phyloP scores from a whole-genome alignment of 2,797 vertebrate species.

The Spheniscus humboldti region DNA sequence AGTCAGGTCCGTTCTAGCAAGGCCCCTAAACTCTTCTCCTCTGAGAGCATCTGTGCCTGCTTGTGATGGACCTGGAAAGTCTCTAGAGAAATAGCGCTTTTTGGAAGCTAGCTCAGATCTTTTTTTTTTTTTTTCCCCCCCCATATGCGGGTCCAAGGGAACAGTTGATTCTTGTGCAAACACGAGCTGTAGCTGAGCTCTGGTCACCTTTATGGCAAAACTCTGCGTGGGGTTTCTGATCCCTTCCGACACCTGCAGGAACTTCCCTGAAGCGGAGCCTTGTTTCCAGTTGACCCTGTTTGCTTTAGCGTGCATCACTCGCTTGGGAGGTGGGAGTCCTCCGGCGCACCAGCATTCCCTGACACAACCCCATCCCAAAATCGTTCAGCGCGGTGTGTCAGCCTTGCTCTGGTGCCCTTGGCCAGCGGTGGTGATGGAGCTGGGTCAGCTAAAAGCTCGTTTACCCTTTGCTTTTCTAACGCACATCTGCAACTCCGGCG shows the following conservation, averaged over 20 bases:
- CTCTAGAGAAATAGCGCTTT: rapidly evolving
- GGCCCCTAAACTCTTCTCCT: neutral
- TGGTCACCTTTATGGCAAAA: neutral
- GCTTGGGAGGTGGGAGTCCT: neutral
- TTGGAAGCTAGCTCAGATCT: neutral
- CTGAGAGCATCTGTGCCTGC: neutral
- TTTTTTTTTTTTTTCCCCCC: too few species aligned
- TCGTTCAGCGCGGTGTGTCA: rapidly evolving
- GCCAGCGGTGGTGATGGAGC: neutral
- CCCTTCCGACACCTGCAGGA: neutral
- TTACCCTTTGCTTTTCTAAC: neutral
- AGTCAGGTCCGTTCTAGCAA: neutral
- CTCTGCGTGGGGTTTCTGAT: rapidly evolving
- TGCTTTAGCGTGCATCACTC: neutral
- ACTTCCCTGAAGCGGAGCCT: neutral
- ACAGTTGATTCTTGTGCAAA: neutral
- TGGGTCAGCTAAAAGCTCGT: neutral
- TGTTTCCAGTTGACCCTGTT: neutral
- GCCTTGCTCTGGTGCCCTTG: neutral
- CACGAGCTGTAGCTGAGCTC: neutral
- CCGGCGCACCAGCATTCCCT: rapidly evolving
- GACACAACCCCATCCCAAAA: too few species aligned
- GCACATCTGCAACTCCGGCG: rapidly evolving
- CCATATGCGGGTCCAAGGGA: rapidly evolving
- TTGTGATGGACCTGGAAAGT: neutral